Evolutionary conservation across 2,797 vertebrate genomes (phyloP), one percentile per base, ranked within the genome.

Genomic region (Mormyrops boulengeri): DNA sequence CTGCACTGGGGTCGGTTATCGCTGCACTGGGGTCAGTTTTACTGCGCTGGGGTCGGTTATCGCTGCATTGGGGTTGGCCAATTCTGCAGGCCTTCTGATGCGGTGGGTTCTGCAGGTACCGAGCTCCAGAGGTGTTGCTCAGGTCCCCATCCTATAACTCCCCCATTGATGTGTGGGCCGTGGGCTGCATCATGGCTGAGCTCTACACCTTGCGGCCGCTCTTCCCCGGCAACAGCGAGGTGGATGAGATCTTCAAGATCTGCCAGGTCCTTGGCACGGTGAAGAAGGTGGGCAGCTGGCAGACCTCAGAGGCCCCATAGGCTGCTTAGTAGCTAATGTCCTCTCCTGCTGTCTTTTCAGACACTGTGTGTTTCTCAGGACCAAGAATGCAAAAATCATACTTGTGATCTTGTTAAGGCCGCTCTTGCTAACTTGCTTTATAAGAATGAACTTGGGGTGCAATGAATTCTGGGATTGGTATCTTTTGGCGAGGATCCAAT

Each of bases 191-290:
- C 91, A 99, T 99, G 98, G 99, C 98, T 2, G 98, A 99, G 87
- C 94, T 99, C 0, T 99, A 99, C 90, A 99, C 97, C 0, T 94
- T 99, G 69, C 95, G 98, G 69, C 99, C 99, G 1, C 98, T 99
- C 91, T 99, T 99, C 91, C 99, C 98, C 7, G 99, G 98, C 12
- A 98, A 98, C 91, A 99, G 98, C 66, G 98, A 99, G 92, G 97
- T 99, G 82, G 98, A 99, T 91, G 97, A 99, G 94, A 99, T 99
- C 93, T 99, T 99, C 93, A 99, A 99, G 95, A 99, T 99, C 92
- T 99, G 99, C 95, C 98, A 99, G 95, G 98, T 99, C 9, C 94
- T 99, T 89, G 99, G 98, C 80, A 99, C 99, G 0, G 98, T 98
- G 7, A 99, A 97, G 93, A 99, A 98, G 96, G 99, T 98, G 92